Evolutionary conservation across 2,797 vertebrate species (phyloP).

Genomic region (Alcedo atthis): DNA sequence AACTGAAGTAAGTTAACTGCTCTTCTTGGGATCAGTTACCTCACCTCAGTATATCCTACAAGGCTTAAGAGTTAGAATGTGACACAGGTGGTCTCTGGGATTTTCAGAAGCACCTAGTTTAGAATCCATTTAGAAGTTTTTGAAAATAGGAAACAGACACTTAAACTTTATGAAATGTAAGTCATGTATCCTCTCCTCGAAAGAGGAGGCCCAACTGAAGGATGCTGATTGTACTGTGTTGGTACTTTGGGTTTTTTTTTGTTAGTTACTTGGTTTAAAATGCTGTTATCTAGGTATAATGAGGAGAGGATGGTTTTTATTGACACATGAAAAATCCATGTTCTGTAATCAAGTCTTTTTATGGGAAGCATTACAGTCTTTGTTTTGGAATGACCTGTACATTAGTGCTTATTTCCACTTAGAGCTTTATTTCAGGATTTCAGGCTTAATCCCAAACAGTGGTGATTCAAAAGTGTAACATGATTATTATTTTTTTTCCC

Average conservation of each 20-base stretch:
- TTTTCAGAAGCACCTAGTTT: neutral
- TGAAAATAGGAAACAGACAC: neutral
- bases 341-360: neutral
- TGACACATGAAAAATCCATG: neutral
- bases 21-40: neutral
- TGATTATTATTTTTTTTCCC: neutral
- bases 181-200: accelerated
- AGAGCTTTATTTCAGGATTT: neutral
- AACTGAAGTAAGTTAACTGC: neutral
- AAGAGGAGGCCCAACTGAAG: neutral
- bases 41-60: neutral
- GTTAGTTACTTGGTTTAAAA: neutral
- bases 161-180: neutral
- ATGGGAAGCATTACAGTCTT: neutral
- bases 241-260: too few species aligned
- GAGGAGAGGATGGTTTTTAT: neutral
- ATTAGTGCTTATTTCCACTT: neutral
- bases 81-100: neutral
- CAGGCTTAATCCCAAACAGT: neutral
- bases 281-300: neutral
- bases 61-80: neutral
- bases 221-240: neutral
- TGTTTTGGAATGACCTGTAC: neutral
- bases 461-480: neutral
- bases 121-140: neutral